These are phyloP conservation scores for Aptenodytes patagonicus DNA, from an alignment of 2,113 vertebrate genomes.

Conservation along the genomic window DNA sequence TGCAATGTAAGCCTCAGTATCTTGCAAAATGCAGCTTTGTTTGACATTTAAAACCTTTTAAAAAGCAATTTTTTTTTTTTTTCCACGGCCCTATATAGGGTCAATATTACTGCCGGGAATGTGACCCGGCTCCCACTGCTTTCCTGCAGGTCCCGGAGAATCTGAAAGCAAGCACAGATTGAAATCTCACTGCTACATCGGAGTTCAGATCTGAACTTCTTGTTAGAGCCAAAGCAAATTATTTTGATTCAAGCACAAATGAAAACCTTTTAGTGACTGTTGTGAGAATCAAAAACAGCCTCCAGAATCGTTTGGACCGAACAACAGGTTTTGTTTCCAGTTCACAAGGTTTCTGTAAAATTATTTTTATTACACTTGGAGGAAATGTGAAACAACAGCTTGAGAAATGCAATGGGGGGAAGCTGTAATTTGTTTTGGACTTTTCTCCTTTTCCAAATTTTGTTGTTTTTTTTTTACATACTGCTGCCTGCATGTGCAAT, in stretches of 20 bases:
- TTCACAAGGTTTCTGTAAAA: not conserved
- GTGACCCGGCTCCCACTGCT: not conserved
- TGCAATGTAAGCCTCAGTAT: not conserved
- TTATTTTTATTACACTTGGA: not conserved
- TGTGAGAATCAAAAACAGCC: not conserved
- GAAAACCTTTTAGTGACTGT: not conserved
- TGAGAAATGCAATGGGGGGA: not conserved
- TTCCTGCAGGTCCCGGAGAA: not conserved
- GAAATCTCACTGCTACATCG: not conserved
- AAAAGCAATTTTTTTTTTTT: not conserved
- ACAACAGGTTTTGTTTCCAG: not conserved
- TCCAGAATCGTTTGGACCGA: not conserved
- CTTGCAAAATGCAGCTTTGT: not conserved
- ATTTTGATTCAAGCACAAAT: not conserved
- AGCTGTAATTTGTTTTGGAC: not conserved
- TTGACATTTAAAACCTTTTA: not conserved
- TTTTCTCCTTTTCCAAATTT: not conserved
- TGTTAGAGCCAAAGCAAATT: not conserved
- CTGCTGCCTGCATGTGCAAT: not conserved
- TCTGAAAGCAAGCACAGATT: not conserved
- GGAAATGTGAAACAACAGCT: not conserved
- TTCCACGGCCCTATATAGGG: not conserved
- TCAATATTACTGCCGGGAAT: not conserved
- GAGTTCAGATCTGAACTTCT: not conserved
- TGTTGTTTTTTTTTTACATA: not conserved